Evolutionary conservation across 2,888 invertebrate species (phyloP), one percentile per base, ranked within the genome.

Genomic region (Strigamia crassipes): DNA sequence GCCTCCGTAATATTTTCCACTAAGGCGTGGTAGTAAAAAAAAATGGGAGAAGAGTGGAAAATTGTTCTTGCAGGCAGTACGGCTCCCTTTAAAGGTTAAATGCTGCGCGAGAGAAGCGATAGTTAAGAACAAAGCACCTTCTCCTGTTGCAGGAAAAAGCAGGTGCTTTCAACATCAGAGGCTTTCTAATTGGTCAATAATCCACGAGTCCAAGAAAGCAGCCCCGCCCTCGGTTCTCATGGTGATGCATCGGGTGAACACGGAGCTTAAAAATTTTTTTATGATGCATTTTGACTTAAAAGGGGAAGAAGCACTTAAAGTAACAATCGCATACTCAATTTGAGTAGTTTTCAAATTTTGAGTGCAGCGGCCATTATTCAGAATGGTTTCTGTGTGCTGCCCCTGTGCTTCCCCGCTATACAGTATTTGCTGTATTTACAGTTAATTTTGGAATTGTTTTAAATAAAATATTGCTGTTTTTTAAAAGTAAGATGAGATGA

Each of bases 141-240:
- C 61, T 61, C 61, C 18, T 61, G 61, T 61, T 61, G 61, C 10
- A 61, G 23, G 10, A 61, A 61, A 61, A 61, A 61, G 61, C 61
- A 61, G 61, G 61, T 61, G 21, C 61, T 61, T 61, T 61, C 18
- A 61, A 61, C 61, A 61, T 61, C 61, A 18, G 10, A 61, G 6
- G 61, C 61, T n/a, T 61, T 61, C 61, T 61, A 61, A 61, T 61
- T 61, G 61, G 61, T 61, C 61, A 61, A 61, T 61, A 61, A 61
- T 61, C 61, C 61, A 5, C 21, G 56, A 61, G 61, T n/a, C 61
- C 61, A 21, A 61, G 61, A 61, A 21, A 61, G 23, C 61, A 61
- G 61, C 61, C 18, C n/a, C 61, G 61, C 61, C 61, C 61, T 61
- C 18, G 21, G 61, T 61, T 18, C 18, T 61, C 61, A 21, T 61